phyloP scores from a whole-genome alignment of 1,140 invertebrate genomes.

The Drosophila santomea region DNA sequence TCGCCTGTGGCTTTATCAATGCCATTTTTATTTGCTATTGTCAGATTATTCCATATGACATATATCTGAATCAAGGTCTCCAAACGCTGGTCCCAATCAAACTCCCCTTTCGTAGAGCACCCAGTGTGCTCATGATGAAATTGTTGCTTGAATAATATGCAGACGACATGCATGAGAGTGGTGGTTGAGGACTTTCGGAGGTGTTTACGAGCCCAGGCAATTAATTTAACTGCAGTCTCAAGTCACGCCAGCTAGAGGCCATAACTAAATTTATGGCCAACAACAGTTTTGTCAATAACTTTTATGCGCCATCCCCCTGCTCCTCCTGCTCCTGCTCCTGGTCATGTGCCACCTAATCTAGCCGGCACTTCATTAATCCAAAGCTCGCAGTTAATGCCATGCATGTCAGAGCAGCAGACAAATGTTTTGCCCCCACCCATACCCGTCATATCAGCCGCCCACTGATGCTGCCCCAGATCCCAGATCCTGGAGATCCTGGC shows the following conservation, averaged over 20 bases:
- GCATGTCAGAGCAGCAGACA: slow-evolving; percentile 78
- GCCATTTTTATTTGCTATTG: too few species aligned
- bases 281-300: slow-evolving; percentile 81
- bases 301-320: slow-evolving; percentile 44
- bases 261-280: slow-evolving; percentile 80
- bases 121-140: slow-evolving; percentile 9
- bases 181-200: slow-evolving; percentile 23
- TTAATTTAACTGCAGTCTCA: slow-evolving; percentile 75
- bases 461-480: slow-evolving; percentile 6
- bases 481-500: neutral
- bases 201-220: slow-evolving; percentile 74
- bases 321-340: slow-evolving; percentile 1
- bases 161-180: slow-evolving; percentile 48
- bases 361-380: slow-evolving; percentile 78
- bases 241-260: slow-evolving; percentile 63
- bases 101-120: slow-evolving; percentile 6
- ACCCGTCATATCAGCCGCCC: neutral
- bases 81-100: neutral
- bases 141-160: slow-evolving; percentile 51
- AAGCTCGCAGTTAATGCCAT: slow-evolving; percentile 75
- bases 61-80: neutral
- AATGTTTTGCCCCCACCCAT: slow-evolving; percentile 43
- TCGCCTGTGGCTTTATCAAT: neutral
- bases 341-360: slow-evolving; percentile 56
- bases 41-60: neutral